Evolutionary conservation across 1,140 invertebrate genomes (phyloP), one percentile per base, ranked within the genome.

Genomic region (Lycorma delicatula): DNA sequence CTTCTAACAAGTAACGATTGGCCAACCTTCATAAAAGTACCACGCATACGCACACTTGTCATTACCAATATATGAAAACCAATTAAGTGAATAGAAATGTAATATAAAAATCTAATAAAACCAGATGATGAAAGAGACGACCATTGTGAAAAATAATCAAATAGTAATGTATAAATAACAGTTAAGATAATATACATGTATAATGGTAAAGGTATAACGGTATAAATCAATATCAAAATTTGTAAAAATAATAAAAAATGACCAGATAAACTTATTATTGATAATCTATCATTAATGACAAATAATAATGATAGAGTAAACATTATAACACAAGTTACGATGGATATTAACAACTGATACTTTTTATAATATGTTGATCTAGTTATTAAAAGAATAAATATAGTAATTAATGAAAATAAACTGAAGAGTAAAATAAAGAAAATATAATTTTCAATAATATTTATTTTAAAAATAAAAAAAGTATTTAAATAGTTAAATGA

Each of bases 1-100:
- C 85, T 79, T 22, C 91, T 75, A 1, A 94, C 92, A 53, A 93
- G 71, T 13, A 93, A 70, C 58, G 92, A 94, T 69, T 97, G 92
- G 0, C 93, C 92, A 46, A 97, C 91, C 77, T 96, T 96, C 84
- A 96, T 92, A 74, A 97, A 97, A 5, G 93, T 97, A 54, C 92
- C 93, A 18, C 92, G 79, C 83, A 92, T 91, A 59, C 93, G 80
- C 1, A 92, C 89, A 69, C 89, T 83, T 26, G 88, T 93, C 88
- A 96, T 94, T 61, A 97, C 81, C 62, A 93, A 83, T 66, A 96
- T 91, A 75, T 96, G 93, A 49, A 95, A 75, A 26, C 93, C 93
- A 56, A 97, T 90, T 38, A 96, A 74, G 71, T 98, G 94, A 26
- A 95, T 86, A 70, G 89, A 92, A 16, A 91, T 64, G 66, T 97